phyloP scores from a whole-genome alignment of 1,140 invertebrate genomes.

The Drosophila bifasciata region DNA sequence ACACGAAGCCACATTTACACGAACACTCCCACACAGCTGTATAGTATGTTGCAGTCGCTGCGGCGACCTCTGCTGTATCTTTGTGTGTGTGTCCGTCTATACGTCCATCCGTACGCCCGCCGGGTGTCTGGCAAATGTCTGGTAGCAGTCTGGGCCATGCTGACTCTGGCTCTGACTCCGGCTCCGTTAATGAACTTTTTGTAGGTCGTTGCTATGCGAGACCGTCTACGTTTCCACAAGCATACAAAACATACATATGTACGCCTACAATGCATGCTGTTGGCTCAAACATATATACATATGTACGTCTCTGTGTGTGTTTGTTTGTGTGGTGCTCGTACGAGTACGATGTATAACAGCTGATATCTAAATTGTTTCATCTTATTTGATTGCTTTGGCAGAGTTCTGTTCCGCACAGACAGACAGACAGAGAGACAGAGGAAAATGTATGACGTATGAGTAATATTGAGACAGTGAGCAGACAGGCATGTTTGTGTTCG shows the following conservation, averaged over 20 bases:
- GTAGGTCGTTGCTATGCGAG: slow-evolving; percentile 83
- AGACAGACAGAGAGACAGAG: slow-evolving; percentile 10
- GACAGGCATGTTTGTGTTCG: slow-evolving; percentile 30
- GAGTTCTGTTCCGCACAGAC: slow-evolving; percentile 58
- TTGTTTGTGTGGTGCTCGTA: slow-evolving; percentile 18
- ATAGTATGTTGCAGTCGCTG: slow-evolving; percentile 60
- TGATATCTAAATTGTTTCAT: slow-evolving; percentile 62
- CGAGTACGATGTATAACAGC: slow-evolving; percentile 18
- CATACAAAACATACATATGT: neutral
- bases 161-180: slow-evolving; percentile 56
- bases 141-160: slow-evolving; percentile 84
- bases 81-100: slow-evolving; percentile 39
- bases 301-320: too few species aligned
- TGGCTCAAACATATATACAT: slow-evolving; percentile 2
- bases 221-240: slow-evolving; percentile 14
- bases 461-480: slow-evolving; percentile 60
- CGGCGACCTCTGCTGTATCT: slow-evolving; percentile 46
- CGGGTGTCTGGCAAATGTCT: slow-evolving; percentile 77
- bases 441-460: slow-evolving; percentile 69
- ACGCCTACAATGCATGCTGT: slow-evolving; percentile 13
- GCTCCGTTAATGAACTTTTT: slow-evolving; percentile 84
- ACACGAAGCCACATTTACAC: slow-evolving; percentile 14
- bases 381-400: slow-evolving; percentile 58
- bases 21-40: slow-evolving; percentile 31
- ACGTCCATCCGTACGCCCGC: slow-evolving; percentile 46